Evolutionary conservation across 1,140 invertebrate species (phyloP).

Genomic region (Drosophila novamexicana): DNA sequence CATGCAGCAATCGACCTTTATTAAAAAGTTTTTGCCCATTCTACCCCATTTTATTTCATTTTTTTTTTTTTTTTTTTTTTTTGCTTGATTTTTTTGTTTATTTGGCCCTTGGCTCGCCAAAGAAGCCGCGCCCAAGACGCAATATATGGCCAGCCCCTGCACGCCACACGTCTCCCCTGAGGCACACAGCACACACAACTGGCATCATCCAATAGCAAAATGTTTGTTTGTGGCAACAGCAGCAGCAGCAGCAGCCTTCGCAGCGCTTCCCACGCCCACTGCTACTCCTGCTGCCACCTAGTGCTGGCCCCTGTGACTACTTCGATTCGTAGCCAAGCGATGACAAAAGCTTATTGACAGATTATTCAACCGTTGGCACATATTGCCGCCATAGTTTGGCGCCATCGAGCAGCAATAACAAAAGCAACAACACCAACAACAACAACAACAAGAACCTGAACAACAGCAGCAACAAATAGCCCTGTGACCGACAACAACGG

Average conservation of each 20-base stretch:
- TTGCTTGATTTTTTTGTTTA: slow-evolving; percentile 24
- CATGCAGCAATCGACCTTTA: slow-evolving; percentile 82
- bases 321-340: slow-evolving; percentile 50
- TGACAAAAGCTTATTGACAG: slow-evolving; percentile 82
- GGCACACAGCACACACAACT: slow-evolving; percentile 20
- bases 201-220: slow-evolving; percentile 75
- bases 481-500: slow-evolving; percentile 10
- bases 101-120: slow-evolving; percentile 47
- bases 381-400: slow-evolving; percentile 79
- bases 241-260: slow-evolving; percentile 17
- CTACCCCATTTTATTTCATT: neutral
- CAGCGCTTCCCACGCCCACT: neutral
- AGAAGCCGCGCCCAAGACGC: slow-evolving; percentile 67
- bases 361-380: slow-evolving; percentile 82
- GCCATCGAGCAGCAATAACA: slow-evolving; percentile 52
- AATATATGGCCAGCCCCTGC: slow-evolving; percentile 59
- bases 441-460: slow-evolving; percentile 27
- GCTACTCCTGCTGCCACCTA: slow-evolving; percentile 1
- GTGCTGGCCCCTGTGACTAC: slow-evolving; percentile 16
- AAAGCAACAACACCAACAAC: slow-evolving; percentile 25
- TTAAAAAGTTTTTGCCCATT: slow-evolving; percentile 73
- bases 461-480: slow-evolving; percentile 21
- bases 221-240: slow-evolving; percentile 73
- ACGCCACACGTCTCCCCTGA: slow-evolving; percentile 8
- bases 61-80: slow-evolving; percentile 9